Evolutionary conservation across 2,888 invertebrate genomes (phyloP).

Genomic region (Philopedon plagiatum): DNA sequence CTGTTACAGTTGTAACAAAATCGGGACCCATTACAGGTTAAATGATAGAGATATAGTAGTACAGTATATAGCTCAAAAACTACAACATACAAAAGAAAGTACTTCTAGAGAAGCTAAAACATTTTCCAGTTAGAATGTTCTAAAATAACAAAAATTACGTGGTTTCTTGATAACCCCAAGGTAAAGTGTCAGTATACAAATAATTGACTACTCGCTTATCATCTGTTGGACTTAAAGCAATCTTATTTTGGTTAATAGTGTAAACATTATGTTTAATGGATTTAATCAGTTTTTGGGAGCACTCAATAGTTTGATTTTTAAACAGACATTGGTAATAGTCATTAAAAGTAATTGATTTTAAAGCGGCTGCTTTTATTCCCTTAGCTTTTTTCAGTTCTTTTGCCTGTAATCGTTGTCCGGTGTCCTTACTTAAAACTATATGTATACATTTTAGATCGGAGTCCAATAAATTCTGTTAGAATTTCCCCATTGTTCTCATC

Average conservation of each 20-base stretch:
- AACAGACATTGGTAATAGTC: conserved; percentile 21
- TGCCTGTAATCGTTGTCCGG: no score
- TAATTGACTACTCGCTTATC: conserved; percentile 25
- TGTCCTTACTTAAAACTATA: background rate
- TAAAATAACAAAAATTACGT: background rate
- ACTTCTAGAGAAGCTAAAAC: no score
- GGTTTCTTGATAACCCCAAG: background rate
- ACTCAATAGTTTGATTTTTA: conserved; percentile 6
- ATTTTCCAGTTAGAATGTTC: no score
- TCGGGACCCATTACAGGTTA: background rate
- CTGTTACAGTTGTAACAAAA: background rate
- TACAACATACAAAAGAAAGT: no score
- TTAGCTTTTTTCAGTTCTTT: conserved; percentile 4
- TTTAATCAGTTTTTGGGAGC: background rate
- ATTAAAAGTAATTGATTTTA: conserved; percentile 1
- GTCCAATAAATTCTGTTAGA: conserved; percentile 25
- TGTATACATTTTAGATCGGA: conserved; percentile 27
- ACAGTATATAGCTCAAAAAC: no score
- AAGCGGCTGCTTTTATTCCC: background rate
- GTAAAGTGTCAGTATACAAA: background rate
- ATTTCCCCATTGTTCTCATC: conserved; percentile 19
- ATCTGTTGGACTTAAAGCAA: conserved; percentile 24
- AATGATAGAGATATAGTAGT: background rate
- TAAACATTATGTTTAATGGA: conserved; percentile 19
- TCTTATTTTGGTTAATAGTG: conserved; percentile 25